Conservation (phyloP, 2,888 invertebrate species). For the Gymnocheta viridis region DNA sequence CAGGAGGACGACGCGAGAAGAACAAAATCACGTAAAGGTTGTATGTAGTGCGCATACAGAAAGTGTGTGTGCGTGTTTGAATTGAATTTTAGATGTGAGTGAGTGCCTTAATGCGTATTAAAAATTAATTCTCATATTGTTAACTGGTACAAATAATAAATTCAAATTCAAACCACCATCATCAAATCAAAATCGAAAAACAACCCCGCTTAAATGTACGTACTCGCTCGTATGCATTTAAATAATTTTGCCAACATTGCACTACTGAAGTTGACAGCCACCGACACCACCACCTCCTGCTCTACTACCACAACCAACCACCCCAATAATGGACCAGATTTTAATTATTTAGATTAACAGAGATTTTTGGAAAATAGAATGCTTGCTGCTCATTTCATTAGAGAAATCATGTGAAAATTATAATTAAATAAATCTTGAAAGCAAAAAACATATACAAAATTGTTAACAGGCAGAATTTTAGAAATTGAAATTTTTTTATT, state of each 20-base stretch:
- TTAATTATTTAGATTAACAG: slow-evolving; percentile 63
- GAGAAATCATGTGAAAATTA: slow-evolving; percentile 61
- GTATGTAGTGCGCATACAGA: not conserved
- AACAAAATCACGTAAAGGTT: slow-evolving; percentile 1
- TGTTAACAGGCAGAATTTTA: not conserved
- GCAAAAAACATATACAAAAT: too few relatives aligned
- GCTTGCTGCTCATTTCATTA: slow-evolving; percentile 48
- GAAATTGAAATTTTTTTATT: not conserved
- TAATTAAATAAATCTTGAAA: slow-evolving; percentile 57
- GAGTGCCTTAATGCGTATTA: slow-evolving; percentile 64
- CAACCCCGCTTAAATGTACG: slow-evolving; percentile 33
- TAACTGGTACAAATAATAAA: slow-evolving; percentile 56
- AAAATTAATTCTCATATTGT: slow-evolving; percentile 69
- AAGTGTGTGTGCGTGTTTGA: not conserved
- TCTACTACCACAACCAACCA: slow-evolving; percentile 7
- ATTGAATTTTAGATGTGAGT: slow-evolving; percentile 7
- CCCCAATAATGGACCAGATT: slow-evolving; percentile 48
- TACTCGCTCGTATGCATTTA: not conserved
- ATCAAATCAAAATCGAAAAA: slow-evolving; percentile 35
- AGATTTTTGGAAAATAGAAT: not conserved
- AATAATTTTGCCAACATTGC: slow-evolving; percentile 46
- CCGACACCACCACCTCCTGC: slow-evolving; percentile 24
- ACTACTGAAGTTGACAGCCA: slow-evolving; percentile 59
- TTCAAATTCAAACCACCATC: slow-evolving; percentile 54
- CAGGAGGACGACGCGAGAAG: not conserved